Evolutionary conservation across 2,113 vertebrate genomes (phyloP), one percentile per base, ranked within the genome.

Genomic region (Protobothrops mucrosquamatus): DNA sequence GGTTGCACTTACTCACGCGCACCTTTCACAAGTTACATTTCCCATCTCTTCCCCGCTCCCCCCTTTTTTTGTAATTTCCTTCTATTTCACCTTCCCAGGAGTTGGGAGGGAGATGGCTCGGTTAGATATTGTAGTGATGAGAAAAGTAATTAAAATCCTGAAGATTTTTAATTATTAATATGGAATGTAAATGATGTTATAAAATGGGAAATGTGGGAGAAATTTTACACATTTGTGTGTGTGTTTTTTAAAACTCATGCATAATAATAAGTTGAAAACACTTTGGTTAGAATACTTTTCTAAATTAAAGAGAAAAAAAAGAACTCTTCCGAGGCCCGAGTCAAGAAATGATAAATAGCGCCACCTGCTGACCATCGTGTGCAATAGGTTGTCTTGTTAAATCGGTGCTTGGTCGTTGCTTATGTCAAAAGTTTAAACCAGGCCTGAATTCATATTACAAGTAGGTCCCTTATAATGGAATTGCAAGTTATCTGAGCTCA

Each of bases 141-240:
- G 98, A 97, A 97, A 96, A 97, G 98, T 98, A 97, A 98, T 97
- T 98, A 98, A 97, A 97, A 97, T 93, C 97, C 97, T 97, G 97
- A 97, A 97, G 96, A 95, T 94, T 96, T 95, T 96, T 97, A 96
- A 98, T 98, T 97, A 97, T 98, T 98, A 97, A 98, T 96, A 96
- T 96, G 96, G 96, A 97, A 98, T 98, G 98, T 97, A 98, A 98
- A 97, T 97, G 97, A 97, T 97, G 96, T 96, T 98, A 97, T 97
- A 97, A 97, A 97, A 96, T 95, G 95, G 94, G 95, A 94, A 97
- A 97, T 97, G 96, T 89, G 89, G 97, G 93, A 94, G 96, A 97
- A 97, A 98, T 97, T 97, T 98, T 98, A 97, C 97, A 98, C 97
- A 97, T 97, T 98, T 97, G 97, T 98, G 95, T 97, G 95, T 95